Percentiles rank a stretch among this genome's conserved stretches.
phyloP scores from a whole-genome alignment of 2,113 vertebrate genomes.

The Dolichallabes microphthalmus region DNA sequence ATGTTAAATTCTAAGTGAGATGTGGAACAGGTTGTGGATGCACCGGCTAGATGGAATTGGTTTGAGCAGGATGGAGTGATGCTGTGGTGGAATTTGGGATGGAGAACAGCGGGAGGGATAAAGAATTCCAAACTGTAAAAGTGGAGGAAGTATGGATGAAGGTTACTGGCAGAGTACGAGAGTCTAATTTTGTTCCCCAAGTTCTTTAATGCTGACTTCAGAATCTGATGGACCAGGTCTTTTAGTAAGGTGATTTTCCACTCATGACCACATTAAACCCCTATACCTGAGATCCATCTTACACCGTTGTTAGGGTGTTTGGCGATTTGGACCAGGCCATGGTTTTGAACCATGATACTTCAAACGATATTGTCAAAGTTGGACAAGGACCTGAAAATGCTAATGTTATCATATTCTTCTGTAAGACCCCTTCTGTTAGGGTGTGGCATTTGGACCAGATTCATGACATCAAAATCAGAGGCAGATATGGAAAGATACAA shows the following conservation, averaged over 20 bases:
- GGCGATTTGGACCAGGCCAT: not conserved
- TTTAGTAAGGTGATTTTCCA: not conserved
- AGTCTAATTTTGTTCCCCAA: constrained; percentile 71
- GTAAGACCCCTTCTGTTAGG: not conserved
- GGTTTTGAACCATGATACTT: not conserved
- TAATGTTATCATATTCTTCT: not conserved
- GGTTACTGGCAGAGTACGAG: constrained; percentile 55
- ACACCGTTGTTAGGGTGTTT: not conserved
- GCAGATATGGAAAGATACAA: not conserved
- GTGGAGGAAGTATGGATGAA: constrained; percentile 36
- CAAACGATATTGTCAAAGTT: not conserved
- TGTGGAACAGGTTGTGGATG: not conserved
- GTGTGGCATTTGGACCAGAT: not conserved
- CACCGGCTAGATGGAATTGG: constrained; percentile 65
- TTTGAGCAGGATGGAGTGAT: constrained; percentile 54
- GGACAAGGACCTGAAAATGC: not conserved
- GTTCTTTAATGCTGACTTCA: constrained; percentile 54
- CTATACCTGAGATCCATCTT: not conserved
- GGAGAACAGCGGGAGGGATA: not conserved
- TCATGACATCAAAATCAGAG: constrained; percentile 63
- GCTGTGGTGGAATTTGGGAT: constrained; percentile 55
- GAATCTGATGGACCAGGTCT: not conserved
- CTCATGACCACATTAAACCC: not conserved
- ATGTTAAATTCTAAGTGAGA: not conserved
- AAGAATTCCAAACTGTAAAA: not conserved